Evolutionary conservation across 2,888 invertebrate species (phyloP).

Genomic region (Yponomeuta cagnagella): DNA sequence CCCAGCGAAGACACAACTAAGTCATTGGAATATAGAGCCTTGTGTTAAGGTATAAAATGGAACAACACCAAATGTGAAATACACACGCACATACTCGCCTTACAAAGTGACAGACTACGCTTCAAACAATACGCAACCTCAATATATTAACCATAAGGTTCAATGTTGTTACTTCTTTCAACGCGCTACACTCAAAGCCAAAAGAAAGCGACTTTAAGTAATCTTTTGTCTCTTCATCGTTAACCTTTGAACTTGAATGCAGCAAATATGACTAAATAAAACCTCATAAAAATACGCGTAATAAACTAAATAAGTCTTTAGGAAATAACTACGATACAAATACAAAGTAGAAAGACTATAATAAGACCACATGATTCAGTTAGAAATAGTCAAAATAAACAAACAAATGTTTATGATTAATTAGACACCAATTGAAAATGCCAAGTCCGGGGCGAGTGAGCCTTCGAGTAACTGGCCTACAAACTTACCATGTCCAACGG

Average conservation of each 20-base stretch:
- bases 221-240: background rate
- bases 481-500: background rate
- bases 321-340: slow-evolving; percentile 13
- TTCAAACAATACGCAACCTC: background rate
- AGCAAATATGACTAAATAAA: background rate
- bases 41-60: background rate
- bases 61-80: background rate
- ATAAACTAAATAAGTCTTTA: slow-evolving; percentile 2
- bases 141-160: background rate
- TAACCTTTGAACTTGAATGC: background rate
- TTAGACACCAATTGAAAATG: background rate
- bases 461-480: background rate
- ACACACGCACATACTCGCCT: background rate
- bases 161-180: background rate
- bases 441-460: background rate
- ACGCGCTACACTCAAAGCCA: background rate
- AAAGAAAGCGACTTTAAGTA: background rate
- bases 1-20: slow-evolving; percentile 1
- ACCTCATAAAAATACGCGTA: background rate
- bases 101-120: background rate
- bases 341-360: slow-evolving; percentile 8
- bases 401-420: slow-evolving; percentile 13
- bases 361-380: slow-evolving; percentile 7
- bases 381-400: slow-evolving; percentile 14
- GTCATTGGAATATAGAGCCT: slow-evolving; percentile 10